These are phyloP conservation scores for Paramisgurnus dabryanus DNA, from an alignment of 2,113 vertebrate genomes.

Conservation along the genomic window DNA sequence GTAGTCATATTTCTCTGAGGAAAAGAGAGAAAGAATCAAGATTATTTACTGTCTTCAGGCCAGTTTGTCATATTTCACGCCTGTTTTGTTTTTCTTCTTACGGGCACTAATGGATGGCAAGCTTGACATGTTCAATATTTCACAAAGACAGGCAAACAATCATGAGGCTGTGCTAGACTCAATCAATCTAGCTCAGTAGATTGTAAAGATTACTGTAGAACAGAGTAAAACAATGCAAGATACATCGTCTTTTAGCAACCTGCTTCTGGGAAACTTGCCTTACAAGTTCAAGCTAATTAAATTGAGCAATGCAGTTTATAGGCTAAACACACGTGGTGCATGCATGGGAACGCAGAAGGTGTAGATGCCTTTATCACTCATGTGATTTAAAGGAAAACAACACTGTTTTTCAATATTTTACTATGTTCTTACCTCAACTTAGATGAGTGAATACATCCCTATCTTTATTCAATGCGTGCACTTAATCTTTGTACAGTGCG, in stretches of 20 bases:
- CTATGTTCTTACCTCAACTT: too few species aligned
- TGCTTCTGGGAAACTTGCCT: too few species aligned
- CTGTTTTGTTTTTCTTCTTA: not conserved
- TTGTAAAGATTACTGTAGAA: not conserved
- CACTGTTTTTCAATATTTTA: too few species aligned
- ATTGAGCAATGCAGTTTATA: too few species aligned
- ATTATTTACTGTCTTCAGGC: not conserved
- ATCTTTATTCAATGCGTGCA: too few species aligned
- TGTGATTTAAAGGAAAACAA: too few species aligned
- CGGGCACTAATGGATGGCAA: not conserved
- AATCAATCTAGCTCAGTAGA: not conserved
- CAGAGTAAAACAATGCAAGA: not conserved
- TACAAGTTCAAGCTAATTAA: too few species aligned
- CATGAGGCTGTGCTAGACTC: not conserved
- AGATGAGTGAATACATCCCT: too few species aligned
- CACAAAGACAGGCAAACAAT: conserved; percentile 4
- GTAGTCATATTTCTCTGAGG: conserved; percentile 95
- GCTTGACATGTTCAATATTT: not conserved
- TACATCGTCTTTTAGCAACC: not conserved
- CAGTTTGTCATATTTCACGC: not conserved
- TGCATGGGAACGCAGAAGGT: too few species aligned
- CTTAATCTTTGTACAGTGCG: too few species aligned
- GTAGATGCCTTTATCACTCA: too few species aligned
- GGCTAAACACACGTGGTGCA: too few species aligned
- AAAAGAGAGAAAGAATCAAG: not conserved